A percentile compares a stretch with the other conserved stretches of the same genome.
Evolutionary conservation across 2,797 vertebrate species (phyloP).

Genomic region (Poecilia wingei): DNA sequence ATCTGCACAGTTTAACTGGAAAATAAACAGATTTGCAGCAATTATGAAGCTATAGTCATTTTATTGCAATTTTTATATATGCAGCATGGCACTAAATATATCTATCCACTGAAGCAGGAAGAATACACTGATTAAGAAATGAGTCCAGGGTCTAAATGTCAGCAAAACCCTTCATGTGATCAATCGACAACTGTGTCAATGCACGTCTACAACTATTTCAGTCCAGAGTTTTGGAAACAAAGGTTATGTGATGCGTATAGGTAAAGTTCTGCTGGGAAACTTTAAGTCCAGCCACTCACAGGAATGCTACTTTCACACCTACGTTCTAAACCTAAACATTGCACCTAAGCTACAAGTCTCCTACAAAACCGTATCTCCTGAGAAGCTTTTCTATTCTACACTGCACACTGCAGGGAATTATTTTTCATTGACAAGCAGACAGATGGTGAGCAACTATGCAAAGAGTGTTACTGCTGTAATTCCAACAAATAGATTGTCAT

Average conservation of each 20-base stretch:
- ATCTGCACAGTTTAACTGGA: background rate
- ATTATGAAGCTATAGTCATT: background rate
- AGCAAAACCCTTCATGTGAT: background rate
- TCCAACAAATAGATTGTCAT: background rate
- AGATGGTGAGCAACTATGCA: background rate
- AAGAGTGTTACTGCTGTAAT: background rate
- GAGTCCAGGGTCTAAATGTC: background rate
- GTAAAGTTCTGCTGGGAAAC: background rate
- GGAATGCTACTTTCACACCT: background rate
- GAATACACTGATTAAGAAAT: background rate
- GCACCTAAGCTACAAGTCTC: background rate
- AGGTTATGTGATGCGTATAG: background rate
- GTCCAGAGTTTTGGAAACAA: background rate
- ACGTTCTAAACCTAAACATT: constrained; percentile 1
- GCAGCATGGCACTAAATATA: background rate
- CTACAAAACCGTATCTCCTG: background rate
- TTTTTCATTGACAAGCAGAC: background rate
- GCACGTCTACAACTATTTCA: background rate
- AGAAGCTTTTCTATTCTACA: background rate
- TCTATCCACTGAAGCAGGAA: background rate
- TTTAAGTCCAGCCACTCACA: background rate
- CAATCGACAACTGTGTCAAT: background rate
- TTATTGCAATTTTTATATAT: background rate
- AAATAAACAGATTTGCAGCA: background rate
- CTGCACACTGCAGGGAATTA: background rate